Percentiles rank a stretch among this genome's conserved stretches.
These are phyloP conservation scores for Tridacna crocea DNA, from an alignment of 2,888 invertebrate genomes.

Conservation along the genomic window DNA sequence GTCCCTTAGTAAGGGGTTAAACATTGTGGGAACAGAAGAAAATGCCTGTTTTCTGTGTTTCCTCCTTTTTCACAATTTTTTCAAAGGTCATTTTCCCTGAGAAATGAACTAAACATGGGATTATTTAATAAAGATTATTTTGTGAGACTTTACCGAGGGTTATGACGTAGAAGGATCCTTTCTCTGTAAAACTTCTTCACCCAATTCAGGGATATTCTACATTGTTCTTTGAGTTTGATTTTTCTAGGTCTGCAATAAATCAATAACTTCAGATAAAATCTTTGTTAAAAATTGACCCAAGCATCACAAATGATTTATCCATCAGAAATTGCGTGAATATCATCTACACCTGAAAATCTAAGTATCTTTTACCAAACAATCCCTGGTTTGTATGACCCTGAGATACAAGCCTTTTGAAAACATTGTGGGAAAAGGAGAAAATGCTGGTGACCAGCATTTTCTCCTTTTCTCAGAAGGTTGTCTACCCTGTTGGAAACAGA, in stretches of 20 bases:
- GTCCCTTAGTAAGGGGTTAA: too few relatives aligned
- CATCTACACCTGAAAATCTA: not conserved
- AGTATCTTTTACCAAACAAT: too few relatives aligned
- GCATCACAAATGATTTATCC: not conserved
- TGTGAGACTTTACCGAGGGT: constrained; percentile 44
- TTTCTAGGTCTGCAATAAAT: constrained; percentile 28
- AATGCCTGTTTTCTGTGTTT: not conserved
- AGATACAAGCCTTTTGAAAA: too few relatives aligned
- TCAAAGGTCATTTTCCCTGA: not conserved
- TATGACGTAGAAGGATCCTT: constrained; percentile 55
- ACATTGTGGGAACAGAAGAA: not conserved
- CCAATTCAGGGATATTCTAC: constrained; percentile 68
- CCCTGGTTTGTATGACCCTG: too few relatives aligned
- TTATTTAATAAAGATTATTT: not conserved
- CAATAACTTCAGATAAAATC: not conserved
- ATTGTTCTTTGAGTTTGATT: constrained; percentile 59
- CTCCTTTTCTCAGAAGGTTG: too few relatives aligned
- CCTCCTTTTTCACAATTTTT: not conserved
- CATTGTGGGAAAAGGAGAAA: not conserved
- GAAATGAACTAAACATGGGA: too few relatives aligned
- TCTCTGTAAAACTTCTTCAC: constrained; percentile 55
- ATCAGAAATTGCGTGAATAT: not conserved
- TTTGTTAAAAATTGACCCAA: not conserved
- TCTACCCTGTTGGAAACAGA: too few relatives aligned
- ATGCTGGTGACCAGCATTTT: too few relatives aligned